Base-by-base conservation (phyloP, 2,113 vertebrate species). In the Anarrhichthys ocellatus region DNA sequence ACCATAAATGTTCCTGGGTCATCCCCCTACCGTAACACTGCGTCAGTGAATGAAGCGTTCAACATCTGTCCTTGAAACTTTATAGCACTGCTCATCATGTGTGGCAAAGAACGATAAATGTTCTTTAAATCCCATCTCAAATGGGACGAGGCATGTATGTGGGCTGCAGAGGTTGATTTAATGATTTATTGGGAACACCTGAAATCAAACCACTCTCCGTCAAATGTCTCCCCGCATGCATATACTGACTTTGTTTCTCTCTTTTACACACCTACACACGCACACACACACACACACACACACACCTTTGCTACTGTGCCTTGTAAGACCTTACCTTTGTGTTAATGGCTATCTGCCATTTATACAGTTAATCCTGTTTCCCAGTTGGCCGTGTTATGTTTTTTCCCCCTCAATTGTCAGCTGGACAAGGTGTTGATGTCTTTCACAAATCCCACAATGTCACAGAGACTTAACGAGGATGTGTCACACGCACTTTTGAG, bases 381-480 rank as follows among this genome's bases (percentile, higher is more conserved):
- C 88, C 69, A 40, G 27, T 74, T 79, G 79, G 36, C 18, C n/a
- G 6, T 79, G 36, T 82, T 73, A 76, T 80, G 24, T 64, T 63
- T 44, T 63, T 61, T 40, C 67, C 40, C 6, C 20, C 44, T 48
- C 84, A 84, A 88, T 87, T 91, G 85, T 91, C 80, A 40, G 50
- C 46, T 81, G 52, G 81, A 80, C 81, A 80, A 69, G 69, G 56
- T 74, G 70, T 82, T 36, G 40, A 72, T 86, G 65, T 91, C 84
- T 91, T 89, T 87, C 81, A 86, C 29, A 29, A 85, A 84, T 66
- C 89, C 64, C 73, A 63, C 44, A 86, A 86, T 91, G 87, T 93
- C 91, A 87, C 72, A 29, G 20, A 69, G 15, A 73, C 9, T 76
- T 84, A 83, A 91, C 70, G 62, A 84, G 54, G 63, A 86, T 50